Evolutionary conservation across 2,113 vertebrate species (phyloP), one percentile per base, ranked within the genome.

Genomic region (Irena cyanogastra): DNA sequence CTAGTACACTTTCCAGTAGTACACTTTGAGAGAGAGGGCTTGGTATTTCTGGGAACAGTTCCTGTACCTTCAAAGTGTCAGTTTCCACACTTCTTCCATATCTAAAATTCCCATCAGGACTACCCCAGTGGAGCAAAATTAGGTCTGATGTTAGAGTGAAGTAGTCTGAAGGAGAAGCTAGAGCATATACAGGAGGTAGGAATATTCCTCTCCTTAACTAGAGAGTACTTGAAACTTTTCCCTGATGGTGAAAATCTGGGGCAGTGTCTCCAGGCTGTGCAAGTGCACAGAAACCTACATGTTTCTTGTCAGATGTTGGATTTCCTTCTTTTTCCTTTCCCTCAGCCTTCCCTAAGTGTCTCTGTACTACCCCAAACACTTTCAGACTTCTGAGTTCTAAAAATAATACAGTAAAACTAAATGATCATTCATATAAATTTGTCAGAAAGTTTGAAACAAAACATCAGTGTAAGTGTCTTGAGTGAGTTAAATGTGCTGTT

Each of bases 401-500:
- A 94, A 96, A 64, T 94, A 95, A 69, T 76, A 33, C 41, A 50
- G 88, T 93, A 83, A 91, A 94, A 85, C 66, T 76, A 72, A 80
- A 63, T 66, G 66, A 59, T 83, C 1, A 0, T 80, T 95, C 66
- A 47, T 59, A 56, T 85, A 79, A 80, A 89, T 95, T 86, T 83
- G 75, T 80, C 82, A 59, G 74, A 54, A 82, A 87, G 47, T 69
- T 93, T 95, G 84, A 95, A 91, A 94, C 66, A 87, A 94, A 96
- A 85, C 84, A 83, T 93, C 75, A 85, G 82, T 94, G 66, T 90
- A 91, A 89, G 64, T 89, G 89, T 83, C 81, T 57, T 83, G 82
- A 94, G 66, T 64, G 75, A 91, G 68, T 91, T 94, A 95, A 95
- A 94, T 93, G 54, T 95, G 85, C 94, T 93, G 88, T 69, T 66